Evolutionary conservation across 2,113 vertebrate species (phyloP), one percentile per base, ranked within the genome.

Genomic region (Odobenus rosmarus): DNA sequence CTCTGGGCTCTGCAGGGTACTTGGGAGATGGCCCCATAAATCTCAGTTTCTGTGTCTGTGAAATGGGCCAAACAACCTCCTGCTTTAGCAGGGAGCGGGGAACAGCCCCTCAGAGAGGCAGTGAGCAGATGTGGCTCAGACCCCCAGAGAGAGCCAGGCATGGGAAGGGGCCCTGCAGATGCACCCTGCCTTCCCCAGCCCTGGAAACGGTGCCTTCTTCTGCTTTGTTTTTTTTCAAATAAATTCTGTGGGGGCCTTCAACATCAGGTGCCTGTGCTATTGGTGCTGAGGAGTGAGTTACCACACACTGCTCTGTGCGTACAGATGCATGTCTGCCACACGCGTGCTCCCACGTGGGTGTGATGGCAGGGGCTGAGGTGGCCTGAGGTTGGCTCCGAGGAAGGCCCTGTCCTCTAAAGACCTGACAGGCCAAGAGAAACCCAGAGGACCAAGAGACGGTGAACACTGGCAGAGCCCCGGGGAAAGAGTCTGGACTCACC

Each of bases 321-420:
- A 14, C 0, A 49, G 82, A 39, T 14, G 19, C 3, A 0, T 0
- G 2, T 11, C 23, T 49, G 24, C 16, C 61, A 23, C 31, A 21
- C 4, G 16, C 0, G 3, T 33, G 42, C 64, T 49, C 85, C 16
- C 39, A 10, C 42, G 33, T 31, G 62, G 59, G 59, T 62, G 16
- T 64, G 42, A 61, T 0, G 36, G 46, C 10, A 39, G 33, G 31
- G 55, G 31, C 72, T 28, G 7, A 10, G 42, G n/a, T 0, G 18
- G 61, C 23, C 61, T 3, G 39, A 71, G 36, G 51, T 36, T 18
- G 31, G 74, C 31, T 88, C 51, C 8, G 87, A 57, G 36, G 79
- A 88, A 33, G 62, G 4, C 7, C 10, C 67, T 46, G 15, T 53
- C n/a, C 46, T 42, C n/a, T 42, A 51, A 51, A 71, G 86, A 69